Evolutionary conservation across 2,888 invertebrate species (phyloP).

Genomic region (Sphaerophoria taeniata): DNA sequence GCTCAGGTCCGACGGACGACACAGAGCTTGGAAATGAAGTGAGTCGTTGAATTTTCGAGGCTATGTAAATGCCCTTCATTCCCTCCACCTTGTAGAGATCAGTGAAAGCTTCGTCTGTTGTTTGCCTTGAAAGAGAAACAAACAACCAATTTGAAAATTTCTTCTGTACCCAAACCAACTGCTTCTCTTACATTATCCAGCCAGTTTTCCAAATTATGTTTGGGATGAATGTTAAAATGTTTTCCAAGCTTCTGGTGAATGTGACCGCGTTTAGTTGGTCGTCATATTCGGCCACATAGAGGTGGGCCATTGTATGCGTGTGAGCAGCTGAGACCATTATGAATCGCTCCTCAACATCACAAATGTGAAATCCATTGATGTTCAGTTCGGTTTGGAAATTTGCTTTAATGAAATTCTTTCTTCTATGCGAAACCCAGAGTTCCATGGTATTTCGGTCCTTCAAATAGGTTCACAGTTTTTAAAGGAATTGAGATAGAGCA

Average conservation of each 20-base stretch:
- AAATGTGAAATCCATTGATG: constrained; percentile 87
- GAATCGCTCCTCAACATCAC: constrained; percentile 91
- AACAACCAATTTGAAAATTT: constrained; percentile 56
- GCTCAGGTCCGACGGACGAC: constrained; percentile 87
- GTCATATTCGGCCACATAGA: constrained; percentile 91
- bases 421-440: constrained; percentile 90
- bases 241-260: constrained; percentile 91
- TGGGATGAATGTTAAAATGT: constrained; percentile 93
- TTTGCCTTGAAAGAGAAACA: constrained; percentile 84
- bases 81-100: constrained; percentile 95
- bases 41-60: constrained; percentile 88
- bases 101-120: constrained; percentile 91
- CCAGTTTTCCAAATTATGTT: constrained; percentile 91
- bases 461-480: neutral
- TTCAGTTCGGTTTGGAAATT: constrained; percentile 89
- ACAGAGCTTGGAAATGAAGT: constrained; percentile 49
- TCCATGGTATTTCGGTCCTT: constrained; percentile 84
- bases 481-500: neutral
- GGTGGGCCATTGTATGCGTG: constrained; percentile 87
- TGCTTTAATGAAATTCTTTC: constrained; percentile 88
- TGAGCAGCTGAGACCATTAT: constrained; percentile 93
- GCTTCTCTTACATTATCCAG: constrained; percentile 89
- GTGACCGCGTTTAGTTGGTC: constrained; percentile 86
- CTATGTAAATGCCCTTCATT: constrained; percentile 94
- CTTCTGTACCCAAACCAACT: no score